These are phyloP conservation scores for Stictonetta naevosa DNA, from an alignment of 2,113 vertebrate species.

Conservation along the genomic window DNA sequence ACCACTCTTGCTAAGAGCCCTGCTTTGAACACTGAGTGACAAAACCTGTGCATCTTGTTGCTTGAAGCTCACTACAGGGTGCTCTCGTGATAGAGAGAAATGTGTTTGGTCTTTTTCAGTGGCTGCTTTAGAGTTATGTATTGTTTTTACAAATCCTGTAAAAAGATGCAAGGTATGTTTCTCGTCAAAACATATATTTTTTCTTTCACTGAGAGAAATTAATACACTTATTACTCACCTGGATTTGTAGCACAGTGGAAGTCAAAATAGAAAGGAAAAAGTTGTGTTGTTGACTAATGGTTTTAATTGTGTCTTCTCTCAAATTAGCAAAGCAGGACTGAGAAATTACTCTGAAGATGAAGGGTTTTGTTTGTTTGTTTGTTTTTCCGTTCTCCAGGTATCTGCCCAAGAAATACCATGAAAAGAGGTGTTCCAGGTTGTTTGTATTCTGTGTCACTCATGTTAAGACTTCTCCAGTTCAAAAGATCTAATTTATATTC, in stretches of 20 bases:
- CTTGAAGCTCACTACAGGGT: not conserved
- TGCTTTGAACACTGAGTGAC: not conserved
- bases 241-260: not conserved
- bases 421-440: not conserved
- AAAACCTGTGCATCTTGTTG: not conserved
- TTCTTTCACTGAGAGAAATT: not conserved
- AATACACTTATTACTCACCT: not conserved
- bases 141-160: not conserved
- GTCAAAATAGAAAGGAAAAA: not conserved
- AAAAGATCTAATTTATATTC: not conserved
- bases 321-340: not conserved
- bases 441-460: not conserved
- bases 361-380: not conserved
- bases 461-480: not conserved
- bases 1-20: not conserved
- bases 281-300: fast-evolving
- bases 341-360: not conserved
- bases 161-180: not conserved
- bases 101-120: not conserved
- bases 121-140: not conserved
- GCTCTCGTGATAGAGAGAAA: not conserved
- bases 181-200: not conserved
- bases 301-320: not conserved
- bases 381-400: not conserved
- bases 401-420: not conserved